Base-by-base conservation (phyloP, 2,888 invertebrate genomes). In the Epirrhoe alternata region DNA sequence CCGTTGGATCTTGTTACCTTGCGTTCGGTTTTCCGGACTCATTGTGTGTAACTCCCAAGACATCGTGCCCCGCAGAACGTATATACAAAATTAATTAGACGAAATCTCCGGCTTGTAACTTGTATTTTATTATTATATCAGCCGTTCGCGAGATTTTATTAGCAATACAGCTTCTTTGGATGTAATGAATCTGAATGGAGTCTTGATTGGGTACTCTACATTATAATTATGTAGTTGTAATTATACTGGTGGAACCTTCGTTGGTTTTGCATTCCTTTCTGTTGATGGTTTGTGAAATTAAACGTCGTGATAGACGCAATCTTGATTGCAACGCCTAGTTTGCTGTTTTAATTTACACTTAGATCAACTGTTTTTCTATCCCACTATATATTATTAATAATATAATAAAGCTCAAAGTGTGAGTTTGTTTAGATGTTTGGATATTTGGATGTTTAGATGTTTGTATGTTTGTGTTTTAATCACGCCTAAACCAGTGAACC, bases 41-140 rank as follows among this genome's bases (percentile, higher is more conserved):
- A 88, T 90, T 92, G 92, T 92, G 80, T 86, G 88, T 86, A 86
- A 84, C 88, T 90, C 92, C 90, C 93, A 88, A 92, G 92, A 90
- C 92, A 86, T 87, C 83, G 87, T 84, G 84, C 90, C 90, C 89
- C 83, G 83, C 82, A 84, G 78, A 85, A 86, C 86, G 84, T 83
- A 89, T 88, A 90, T 89, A 90, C 89, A 88, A 93, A 92, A 93
- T 93, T 93, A 93, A 93, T 93, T 93, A 93, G 90, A 88, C 89
- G 86, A 92, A 91, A 90, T 89, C 90, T 89, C 82, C 84, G 82
- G 85, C 90, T 86, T 86, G 88, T 90, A 89, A 92, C 90, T 86
- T 86, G 89, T 91, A 91, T 92, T 92, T 92, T 92, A 92, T 90
- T 92, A 93, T 91, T 90, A 92, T 90, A 90, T 90, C 86, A 86